Evolutionary conservation across 1,140 invertebrate genomes (phyloP).

Genomic region (Lamellibrachia luymesi): DNA sequence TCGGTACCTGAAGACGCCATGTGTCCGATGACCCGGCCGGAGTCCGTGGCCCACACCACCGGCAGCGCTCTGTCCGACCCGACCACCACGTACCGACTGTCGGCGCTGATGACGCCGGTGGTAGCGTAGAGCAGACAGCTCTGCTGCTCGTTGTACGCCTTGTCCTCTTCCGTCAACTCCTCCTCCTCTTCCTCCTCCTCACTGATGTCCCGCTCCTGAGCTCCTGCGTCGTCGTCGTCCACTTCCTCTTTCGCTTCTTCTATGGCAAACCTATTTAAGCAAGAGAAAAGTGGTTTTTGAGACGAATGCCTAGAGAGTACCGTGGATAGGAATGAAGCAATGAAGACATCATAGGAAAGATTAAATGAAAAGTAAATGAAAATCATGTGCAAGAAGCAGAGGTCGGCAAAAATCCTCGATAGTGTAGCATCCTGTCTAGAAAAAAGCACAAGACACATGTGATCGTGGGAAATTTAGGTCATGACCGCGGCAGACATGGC

Average conservation of each 20-base stretch:
- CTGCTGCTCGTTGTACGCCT: neutral
- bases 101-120: neutral
- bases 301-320: too few relatives aligned
- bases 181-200: neutral
- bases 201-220: neutral
- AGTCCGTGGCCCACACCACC: neutral
- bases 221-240: neutral
- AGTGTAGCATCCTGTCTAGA: too few relatives aligned
- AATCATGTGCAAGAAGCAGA: too few relatives aligned
- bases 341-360: too few relatives aligned
- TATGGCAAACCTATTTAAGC: neutral
- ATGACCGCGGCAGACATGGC: too few relatives aligned
- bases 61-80: conserved; percentile 1
- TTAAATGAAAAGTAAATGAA: too few relatives aligned
- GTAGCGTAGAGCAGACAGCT: neutral
- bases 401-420: too few relatives aligned
- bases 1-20: neutral
- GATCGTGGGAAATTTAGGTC: too few relatives aligned
- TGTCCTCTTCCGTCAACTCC: neutral
- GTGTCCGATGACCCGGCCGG: neutral
- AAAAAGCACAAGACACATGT: too few relatives aligned
- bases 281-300: too few relatives aligned
- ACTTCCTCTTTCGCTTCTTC: neutral
- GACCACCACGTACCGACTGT: neutral
- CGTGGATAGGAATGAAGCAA: too few relatives aligned